Percentiles rank a stretch among this genome's conserved stretches.
Conservation (phyloP, 1,140 invertebrate genomes). For the Ectropis grisescens region DNA sequence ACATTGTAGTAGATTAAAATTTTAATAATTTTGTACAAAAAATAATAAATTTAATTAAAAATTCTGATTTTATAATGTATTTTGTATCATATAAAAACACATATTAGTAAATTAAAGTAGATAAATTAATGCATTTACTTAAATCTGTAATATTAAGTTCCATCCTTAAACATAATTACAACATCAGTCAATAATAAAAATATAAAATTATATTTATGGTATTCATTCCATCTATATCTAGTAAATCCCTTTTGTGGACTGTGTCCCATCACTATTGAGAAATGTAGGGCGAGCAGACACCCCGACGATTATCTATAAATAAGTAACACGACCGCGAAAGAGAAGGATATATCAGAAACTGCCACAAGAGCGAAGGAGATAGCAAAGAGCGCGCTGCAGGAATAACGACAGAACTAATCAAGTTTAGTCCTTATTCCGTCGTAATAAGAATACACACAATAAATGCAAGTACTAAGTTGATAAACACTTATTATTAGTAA, state of each 20-base stretch:
- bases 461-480: too few relatives aligned
- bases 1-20: too few relatives aligned
- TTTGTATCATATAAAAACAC: too few relatives aligned
- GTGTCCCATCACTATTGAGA: slow-evolving; percentile 29
- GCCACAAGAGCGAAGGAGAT: slow-evolving; percentile 19
- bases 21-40: too few relatives aligned
- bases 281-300: slow-evolving; percentile 41
- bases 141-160: too few relatives aligned
- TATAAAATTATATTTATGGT: too few relatives aligned
- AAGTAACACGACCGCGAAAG: slow-evolving; percentile 25
- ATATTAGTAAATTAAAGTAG: too few relatives aligned
- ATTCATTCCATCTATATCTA: too few relatives aligned
- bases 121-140: too few relatives aligned
- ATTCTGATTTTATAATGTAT: too few relatives aligned
- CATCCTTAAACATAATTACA: background rate
- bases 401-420: background rate
- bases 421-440: slow-evolving; percentile 1
- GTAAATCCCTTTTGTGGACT: slow-evolving; percentile 20
- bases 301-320: slow-evolving; percentile 47
- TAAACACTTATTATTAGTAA: background rate
- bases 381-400: slow-evolving; percentile 3
- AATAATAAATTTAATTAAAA: too few relatives aligned
- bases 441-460: slow-evolving; percentile 1
- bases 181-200: slow-evolving; percentile 2
- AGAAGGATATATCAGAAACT: slow-evolving; percentile 19